These are phyloP conservation scores for Urocynchramus pylzowi DNA, from an alignment of 2,113 vertebrate species.

Conservation along the genomic window DNA sequence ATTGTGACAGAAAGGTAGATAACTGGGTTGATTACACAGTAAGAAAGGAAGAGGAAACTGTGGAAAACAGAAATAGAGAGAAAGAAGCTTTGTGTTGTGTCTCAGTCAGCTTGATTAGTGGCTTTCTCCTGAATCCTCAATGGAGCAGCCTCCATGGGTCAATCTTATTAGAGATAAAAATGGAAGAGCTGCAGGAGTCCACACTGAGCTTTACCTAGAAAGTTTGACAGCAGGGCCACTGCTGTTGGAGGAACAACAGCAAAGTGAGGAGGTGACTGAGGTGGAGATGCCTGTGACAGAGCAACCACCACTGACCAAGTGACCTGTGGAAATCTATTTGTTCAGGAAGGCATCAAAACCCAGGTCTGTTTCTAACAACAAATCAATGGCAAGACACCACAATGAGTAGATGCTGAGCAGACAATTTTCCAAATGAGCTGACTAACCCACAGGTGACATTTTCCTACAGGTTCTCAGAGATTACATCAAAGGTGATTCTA, in stretches of 20 bases:
- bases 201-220: not conserved
- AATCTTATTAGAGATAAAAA: constrained; percentile 60
- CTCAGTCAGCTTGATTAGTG: constrained; percentile 43
- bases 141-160: not conserved
- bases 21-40: not conserved
- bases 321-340: not conserved
- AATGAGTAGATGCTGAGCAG: not conserved
- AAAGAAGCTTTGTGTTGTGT: constrained; percentile 10
- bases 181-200: not conserved
- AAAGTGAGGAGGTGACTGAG: not conserved
- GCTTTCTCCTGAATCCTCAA: constrained; percentile 17
- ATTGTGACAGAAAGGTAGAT: constrained; percentile 1
- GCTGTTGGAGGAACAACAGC: not conserved
- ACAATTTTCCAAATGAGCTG: not conserved
- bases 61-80: not conserved
- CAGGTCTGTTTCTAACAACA: not conserved
- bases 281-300: not conserved
- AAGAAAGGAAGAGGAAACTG: not conserved
- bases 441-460: not conserved
- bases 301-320: not conserved
- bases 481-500: not conserved
- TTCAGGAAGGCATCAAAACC: not conserved
- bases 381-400: not conserved
- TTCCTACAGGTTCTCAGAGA: not conserved
- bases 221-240: not conserved